Evolutionary conservation across 2,113 vertebrate species (phyloP), one percentile per base, ranked within the genome.

Genomic region (Melanerpes formicivorus): DNA sequence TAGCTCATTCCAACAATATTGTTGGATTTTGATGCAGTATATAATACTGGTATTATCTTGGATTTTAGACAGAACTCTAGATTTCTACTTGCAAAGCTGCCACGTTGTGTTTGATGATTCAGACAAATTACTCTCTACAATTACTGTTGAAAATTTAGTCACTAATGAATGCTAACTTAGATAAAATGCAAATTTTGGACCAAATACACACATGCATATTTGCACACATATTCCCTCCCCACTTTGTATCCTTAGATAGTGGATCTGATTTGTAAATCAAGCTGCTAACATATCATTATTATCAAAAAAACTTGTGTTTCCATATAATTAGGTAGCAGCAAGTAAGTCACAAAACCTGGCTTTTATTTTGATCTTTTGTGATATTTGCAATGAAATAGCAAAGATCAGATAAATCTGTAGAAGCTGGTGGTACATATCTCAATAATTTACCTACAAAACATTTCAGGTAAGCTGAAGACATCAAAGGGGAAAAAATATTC

Each of bases 151-250:
- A 90, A 90, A 90, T 88, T 25, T 50, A 65, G 69, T 74, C 90
- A 42, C 30, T 91, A 78, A 87, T 91, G 84, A 90, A 15, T 81
- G 59, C 14, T 69, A 90, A 59, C 86, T 76, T 80, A 78, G 69
- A 78, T 64, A 85, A 94, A 94, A 95, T 89, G 10, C 23, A 76
- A 55, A 79, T 82, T 91, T 84, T 94, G 54, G 42, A 83, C 76
- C 42, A 88, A 78, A 76, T 80, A 75, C 63, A 52, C n/a, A 50
- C 62, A 50, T 62, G 34, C 66, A 69, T 78, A 77, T 67, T 73
- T 91, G 37, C 60, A 42, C 22, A 29, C 18, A 15, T 9, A 2
- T 5, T 23, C 16, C 30, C 46, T 21, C 10, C 29, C 18, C 55
- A 9, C 27, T 50, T 77, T 23, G 8, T 65, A n/a, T 78, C 74